phyloP scores from a whole-genome alignment of 2,113 vertebrate genomes.

The Cairina moschata region DNA sequence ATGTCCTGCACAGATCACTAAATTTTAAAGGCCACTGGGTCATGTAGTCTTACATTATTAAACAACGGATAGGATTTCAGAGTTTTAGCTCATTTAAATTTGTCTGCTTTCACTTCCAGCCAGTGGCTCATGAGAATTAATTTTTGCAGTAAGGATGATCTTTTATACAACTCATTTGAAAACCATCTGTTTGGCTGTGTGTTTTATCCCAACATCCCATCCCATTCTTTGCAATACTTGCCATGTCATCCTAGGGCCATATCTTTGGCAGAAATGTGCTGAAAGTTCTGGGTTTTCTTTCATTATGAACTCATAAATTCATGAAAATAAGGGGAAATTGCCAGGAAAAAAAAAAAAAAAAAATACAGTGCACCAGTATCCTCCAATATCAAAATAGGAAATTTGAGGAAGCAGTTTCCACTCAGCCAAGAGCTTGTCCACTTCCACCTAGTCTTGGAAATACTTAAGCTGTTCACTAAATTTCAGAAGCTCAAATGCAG shows the following conservation, averaged over 20 bases:
- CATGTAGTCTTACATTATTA: not conserved
- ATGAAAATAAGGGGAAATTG: not conserved
- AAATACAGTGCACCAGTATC: accelerated
- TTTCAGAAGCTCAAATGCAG: not conserved
- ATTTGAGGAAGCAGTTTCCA: not conserved
- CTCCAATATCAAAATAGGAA: not conserved
- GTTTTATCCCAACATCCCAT: not conserved
- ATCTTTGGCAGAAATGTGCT: not conserved
- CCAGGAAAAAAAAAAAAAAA: not conserved
- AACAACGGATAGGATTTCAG: not conserved
- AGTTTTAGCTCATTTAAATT: not conserved
- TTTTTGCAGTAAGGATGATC: not conserved
- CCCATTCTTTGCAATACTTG: accelerated
- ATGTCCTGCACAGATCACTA: not conserved
- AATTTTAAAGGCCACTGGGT: constrained; percentile 27
- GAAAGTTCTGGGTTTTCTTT: not conserved
- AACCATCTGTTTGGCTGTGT: not conserved
- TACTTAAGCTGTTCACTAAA: not conserved
- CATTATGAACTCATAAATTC: not conserved
- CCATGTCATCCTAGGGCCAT: not conserved
- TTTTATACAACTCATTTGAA: not conserved
- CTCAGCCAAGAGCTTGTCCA: not conserved
- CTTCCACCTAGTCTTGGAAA: not conserved
- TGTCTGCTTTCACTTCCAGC: constrained; percentile 20
- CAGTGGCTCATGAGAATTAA: not conserved